These are phyloP conservation scores for Fistularia commersonii DNA, from an alignment of 2,797 vertebrate species.

Conservation along the genomic window DNA sequence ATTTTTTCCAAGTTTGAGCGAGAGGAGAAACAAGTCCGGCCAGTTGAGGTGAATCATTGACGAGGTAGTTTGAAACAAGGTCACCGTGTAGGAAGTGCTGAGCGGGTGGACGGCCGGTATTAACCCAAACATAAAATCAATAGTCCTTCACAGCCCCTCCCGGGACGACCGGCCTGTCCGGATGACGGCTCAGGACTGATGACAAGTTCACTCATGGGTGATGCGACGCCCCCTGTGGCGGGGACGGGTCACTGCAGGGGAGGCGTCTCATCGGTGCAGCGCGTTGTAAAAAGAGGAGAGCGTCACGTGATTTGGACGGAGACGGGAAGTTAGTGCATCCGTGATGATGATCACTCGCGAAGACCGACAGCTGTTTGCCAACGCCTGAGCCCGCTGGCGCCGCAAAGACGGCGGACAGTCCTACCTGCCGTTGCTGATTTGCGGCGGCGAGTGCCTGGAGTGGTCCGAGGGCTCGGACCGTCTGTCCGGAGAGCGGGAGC, in stretches of 20 bases:
- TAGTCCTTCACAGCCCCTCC: constrained; percentile 17
- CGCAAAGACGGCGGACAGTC: neutral
- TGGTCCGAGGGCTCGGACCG: constrained; percentile 95
- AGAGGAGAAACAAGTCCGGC: constrained; percentile 24
- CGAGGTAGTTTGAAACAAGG: constrained; percentile 33
- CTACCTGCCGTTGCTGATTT: constrained; percentile 97
- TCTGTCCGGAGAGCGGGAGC: constrained; percentile 92
- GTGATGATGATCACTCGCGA: no score
- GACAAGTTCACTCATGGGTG: neutral
- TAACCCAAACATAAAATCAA: constrained; percentile 25
- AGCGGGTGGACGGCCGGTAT: constrained; percentile 26
- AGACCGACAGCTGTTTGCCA: no score
- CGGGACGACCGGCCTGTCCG: neutral
- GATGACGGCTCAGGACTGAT: neutral
- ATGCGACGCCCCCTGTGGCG: no score
- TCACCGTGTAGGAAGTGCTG: constrained; percentile 39
- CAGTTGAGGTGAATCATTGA: constrained; percentile 38
- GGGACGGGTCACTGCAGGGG: no score
- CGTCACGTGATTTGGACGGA: no score
- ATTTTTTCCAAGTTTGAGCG: neutral
- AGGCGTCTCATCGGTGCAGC: no score
- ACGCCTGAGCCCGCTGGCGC: no score
- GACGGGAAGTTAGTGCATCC: no score
- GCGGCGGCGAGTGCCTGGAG: constrained; percentile 93
- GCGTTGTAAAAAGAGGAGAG: no score